Conservation (phyloP, 2,888 invertebrate species). For the Volucella inanis region DNA sequence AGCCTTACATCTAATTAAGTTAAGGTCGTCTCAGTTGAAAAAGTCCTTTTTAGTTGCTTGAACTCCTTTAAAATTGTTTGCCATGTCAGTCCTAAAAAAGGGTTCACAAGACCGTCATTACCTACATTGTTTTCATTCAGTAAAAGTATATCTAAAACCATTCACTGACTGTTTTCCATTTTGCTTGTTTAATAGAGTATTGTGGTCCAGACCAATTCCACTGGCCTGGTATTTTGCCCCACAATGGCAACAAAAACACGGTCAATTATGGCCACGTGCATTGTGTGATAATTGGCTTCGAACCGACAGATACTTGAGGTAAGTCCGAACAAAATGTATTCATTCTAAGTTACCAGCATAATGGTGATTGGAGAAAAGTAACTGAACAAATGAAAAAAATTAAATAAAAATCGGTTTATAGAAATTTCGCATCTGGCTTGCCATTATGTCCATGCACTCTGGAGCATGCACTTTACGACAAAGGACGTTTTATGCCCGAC, state of each 20-base stretch:
- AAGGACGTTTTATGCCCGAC: constrained; percentile 96
- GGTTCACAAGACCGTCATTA: too few species aligned
- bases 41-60: too few species aligned
- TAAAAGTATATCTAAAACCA: too few species aligned
- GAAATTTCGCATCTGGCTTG: constrained; percentile 93
- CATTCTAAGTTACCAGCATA: too few species aligned
- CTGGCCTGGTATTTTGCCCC: constrained; percentile 95
- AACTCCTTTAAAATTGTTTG: too few species aligned
- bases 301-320: constrained; percentile 89
- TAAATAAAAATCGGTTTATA: constrained; percentile 79
- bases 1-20: too few species aligned
- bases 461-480: constrained; percentile 94
- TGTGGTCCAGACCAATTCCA: constrained; percentile 97
- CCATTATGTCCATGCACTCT: constrained; percentile 95
- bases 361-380: too few species aligned
- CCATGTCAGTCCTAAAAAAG: too few species aligned
- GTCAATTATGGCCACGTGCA: constrained; percentile 90
- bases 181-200: constrained; percentile 83
- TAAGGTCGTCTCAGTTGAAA: too few species aligned
- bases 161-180: neutral
- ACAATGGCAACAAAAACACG: constrained; percentile 93
- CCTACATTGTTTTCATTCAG: too few species aligned
- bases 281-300: constrained; percentile 96
- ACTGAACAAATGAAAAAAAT: neutral
- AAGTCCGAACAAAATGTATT: constrained; percentile 64